These are phyloP conservation scores for Zaprionus africanus DNA, from an alignment of 1,140 invertebrate genomes.

Conservation along the genomic window DNA sequence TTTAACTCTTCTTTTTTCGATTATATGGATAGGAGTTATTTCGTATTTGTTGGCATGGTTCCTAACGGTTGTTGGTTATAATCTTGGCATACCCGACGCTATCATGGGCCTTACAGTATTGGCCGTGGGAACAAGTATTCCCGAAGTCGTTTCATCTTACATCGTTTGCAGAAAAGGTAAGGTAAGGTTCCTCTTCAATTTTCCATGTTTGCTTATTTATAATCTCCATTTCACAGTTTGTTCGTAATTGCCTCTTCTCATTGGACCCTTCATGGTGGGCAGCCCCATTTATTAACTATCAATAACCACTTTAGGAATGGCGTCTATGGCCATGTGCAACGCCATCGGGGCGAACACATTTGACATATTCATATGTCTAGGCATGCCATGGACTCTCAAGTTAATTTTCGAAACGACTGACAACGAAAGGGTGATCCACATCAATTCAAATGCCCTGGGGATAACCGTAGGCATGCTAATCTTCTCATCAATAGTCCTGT, in stretches of 20 bases:
- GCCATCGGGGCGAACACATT: conserved; percentile 95
- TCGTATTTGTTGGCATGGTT: conserved; percentile 96
- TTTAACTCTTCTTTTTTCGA: conserved; percentile 93
- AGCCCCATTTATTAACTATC: no score
- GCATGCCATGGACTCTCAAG: conserved; percentile 93
- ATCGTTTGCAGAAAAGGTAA: conserved; percentile 89
- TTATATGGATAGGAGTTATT: conserved; percentile 93
- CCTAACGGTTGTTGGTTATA: conserved; percentile 94
- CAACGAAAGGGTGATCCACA: conserved; percentile 81
- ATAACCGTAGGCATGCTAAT: conserved; percentile 91
- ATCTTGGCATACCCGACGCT: conserved; percentile 88
- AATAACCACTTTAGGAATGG: not conserved
- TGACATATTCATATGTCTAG: conserved; percentile 92
- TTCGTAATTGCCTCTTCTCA: no score
- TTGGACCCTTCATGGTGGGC: no score
- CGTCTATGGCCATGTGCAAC: conserved; percentile 94
- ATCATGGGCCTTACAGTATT: conserved; percentile 92
- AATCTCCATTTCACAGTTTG: no score
- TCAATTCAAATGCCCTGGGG: conserved; percentile 90
- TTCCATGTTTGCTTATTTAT: no score
- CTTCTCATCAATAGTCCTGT: conserved; percentile 89
- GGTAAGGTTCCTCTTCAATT: no score
- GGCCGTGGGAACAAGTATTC: conserved; percentile 90
- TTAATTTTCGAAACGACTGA: conserved; percentile 62
- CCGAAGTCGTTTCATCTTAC: conserved; percentile 92